A percentile compares a stretch with the other conserved stretches of the same genome.
phyloP scores from a whole-genome alignment of 1,140 invertebrate genomes.

The Drosophila sulfurigaster region DNA sequence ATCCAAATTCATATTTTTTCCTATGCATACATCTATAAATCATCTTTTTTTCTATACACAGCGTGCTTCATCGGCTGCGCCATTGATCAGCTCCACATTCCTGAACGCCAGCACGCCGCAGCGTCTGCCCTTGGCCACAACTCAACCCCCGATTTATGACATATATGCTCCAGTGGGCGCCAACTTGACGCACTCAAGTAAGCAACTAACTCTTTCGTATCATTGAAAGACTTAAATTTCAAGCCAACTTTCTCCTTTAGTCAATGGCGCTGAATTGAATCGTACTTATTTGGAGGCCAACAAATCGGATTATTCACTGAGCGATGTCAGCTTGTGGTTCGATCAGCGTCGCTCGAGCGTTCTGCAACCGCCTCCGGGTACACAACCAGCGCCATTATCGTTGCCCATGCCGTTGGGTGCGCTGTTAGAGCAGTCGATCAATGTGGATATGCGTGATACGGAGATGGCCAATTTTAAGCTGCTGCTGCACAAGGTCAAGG shows the following conservation, averaged over 20 bases:
- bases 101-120: conserved; percentile 68
- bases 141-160: conserved; percentile 37
- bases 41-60: neutral
- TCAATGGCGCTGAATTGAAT: conserved; percentile 81
- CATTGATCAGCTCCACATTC: conserved; percentile 65
- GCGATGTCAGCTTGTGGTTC: conserved; percentile 79
- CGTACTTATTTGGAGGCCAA: conserved; percentile 83
- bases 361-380: conserved; percentile 13
- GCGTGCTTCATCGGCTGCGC: conserved; percentile 36
- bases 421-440: conserved; percentile 52
- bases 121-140: conserved; percentile 10
- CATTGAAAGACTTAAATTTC: no score
- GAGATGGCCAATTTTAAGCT: conserved; percentile 81
- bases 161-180: conserved; percentile 67
- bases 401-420: conserved; percentile 51
- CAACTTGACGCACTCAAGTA: conserved; percentile 80
- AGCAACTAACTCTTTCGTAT: conserved; percentile 11
- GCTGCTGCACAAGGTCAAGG: conserved; percentile 78
- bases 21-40: no score
- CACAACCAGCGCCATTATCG: conserved; percentile 13
- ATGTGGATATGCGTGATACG: conserved; percentile 59
- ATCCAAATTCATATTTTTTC: no score
- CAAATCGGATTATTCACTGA: conserved; percentile 80
- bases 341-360: conserved; percentile 68
- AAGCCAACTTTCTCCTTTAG: conserved; percentile 28